Base-by-base conservation (phyloP, 2,888 invertebrate genomes). In the Gnatocerus cornutus region DNA sequence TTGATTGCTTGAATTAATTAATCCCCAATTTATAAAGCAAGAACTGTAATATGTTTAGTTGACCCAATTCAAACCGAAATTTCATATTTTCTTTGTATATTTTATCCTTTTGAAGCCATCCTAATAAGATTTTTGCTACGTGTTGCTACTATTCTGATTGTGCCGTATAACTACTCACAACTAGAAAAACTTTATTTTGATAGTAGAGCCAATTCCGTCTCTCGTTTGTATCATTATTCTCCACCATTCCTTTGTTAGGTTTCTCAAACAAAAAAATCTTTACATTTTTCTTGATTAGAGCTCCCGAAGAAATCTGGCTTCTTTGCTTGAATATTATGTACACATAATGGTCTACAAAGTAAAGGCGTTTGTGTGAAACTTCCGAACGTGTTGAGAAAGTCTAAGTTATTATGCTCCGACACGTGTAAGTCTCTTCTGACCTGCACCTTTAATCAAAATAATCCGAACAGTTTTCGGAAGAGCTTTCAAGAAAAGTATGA, bases 391-490 rank as follows among this genome's bases (percentile, higher is more conserved):
- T 9, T 45, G 27, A n/a, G 59, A 59, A 59, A 59, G 41, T 59
- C n/a, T 46, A 59, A 59, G 30, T 45, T 46, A 59, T 59, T 53
- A 53, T 39, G 33, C 37, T 13, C 39, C 13, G 37, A 37, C 37
- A 53, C 46, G 33, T 59, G 59, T 59, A 59, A 59, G 33, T 29
- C 43, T 14, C 46, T 10, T 37, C 14, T 41, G 45, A 58, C 46
- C 41, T n/a, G 7, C 46, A 48, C 37, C 46, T 59, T 59, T 59
- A 59, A 59, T 59, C 59, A 59, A 30, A 46, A 14, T 59, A 27
- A 43, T 27, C 21, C 39, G 16, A 16, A 39, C 14, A 39, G 39
- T 55, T 14, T 16, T 27, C 13, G 30, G 8, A 12, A 16, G 33
- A n/a, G 16, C 9, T 13, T 13, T 46, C 27, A 50, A n/a, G 9